Evolutionary conservation across 2,888 invertebrate species (phyloP), one percentile per base, ranked within the genome.

Genomic region (Lasioglossum marginatum): DNA sequence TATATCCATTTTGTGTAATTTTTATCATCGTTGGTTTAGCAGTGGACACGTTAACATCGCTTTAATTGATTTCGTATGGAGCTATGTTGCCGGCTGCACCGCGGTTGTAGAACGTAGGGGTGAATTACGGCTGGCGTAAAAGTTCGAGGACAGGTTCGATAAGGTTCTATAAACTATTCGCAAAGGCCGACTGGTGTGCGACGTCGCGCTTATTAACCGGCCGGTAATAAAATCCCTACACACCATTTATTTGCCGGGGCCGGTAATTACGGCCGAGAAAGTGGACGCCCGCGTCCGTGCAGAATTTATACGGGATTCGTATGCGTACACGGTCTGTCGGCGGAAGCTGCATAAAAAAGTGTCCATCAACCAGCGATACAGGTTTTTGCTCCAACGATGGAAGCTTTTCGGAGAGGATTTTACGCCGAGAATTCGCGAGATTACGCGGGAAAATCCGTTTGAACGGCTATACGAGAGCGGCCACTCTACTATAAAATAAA

Each of bases 361-460:
- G 66, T 66, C 66, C 66, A 66, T 66, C 66, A 70, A 70, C 23
- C 37, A 40, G 40, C 70, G 66, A 66, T 66, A 66, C 34, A 19
- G 31, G 66, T 66, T 66, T 66, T 66, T 66, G 8, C 19, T 66
- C 31, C 19, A 19, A 34, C 60, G 60, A 3, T 34, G 66, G 34
- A 66, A 19, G 66, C 34, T 66, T 31, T 8, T 16, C 66, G 34
- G 60, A 63, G 60, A 63, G 60, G 60, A 63, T 63, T 63, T 31
- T 63, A 63, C 16, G 16, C 27, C 14, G 60, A 63, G 60, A 31
- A 63, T 27, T 27, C 27, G 60, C 60, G 12, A 31, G 60, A 63
- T 27, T 16, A 63, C 27, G 60, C 60, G 60, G 60, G 60, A 63
- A 63, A 63, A 63, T 63, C 31, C 60, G 60, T 63, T 63, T 63